These are phyloP conservation scores for Tenthredo amoena DNA, from an alignment of 2,888 invertebrate species.

Conservation along the genomic window DNA sequence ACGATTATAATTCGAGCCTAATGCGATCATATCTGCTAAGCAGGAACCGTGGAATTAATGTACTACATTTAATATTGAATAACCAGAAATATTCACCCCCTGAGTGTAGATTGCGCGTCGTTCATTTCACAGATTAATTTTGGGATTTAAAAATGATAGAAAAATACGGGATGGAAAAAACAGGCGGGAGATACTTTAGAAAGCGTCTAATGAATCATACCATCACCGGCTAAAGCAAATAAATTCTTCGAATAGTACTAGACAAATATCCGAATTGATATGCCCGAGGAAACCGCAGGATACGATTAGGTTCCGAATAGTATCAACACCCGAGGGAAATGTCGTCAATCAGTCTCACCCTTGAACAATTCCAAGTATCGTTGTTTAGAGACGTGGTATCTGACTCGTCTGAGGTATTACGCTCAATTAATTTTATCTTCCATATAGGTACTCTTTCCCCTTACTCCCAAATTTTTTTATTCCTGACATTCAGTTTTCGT, in stretches of 20 bases:
- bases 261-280: constrained; percentile 17
- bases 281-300: neutral
- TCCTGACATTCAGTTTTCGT: neutral
- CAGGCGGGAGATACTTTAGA: neutral
- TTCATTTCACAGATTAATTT: neutral
- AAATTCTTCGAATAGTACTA: neutral
- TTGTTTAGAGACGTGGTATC: constrained; percentile 16
- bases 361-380: constrained; percentile 22
- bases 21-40: neutral
- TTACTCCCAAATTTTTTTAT: neutral
- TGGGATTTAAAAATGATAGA: neutral
- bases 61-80: neutral
- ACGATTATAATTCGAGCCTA: neutral
- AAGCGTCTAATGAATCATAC: neutral
- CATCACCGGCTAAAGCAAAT: neutral
- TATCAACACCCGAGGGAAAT: neutral
- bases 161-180: neutral
- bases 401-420: constrained; percentile 17
- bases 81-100: neutral
- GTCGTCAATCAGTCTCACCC: constrained; percentile 10
- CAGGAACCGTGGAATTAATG: neutral
- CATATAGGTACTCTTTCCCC: neutral
- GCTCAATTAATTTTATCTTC: constrained; percentile 2
- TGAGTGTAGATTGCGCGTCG: neutral
- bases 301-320: neutral